Percentiles rank a stretch among this genome's conserved stretches.
Evolutionary conservation across 2,797 vertebrate genomes (phyloP).

Genomic region (Mycteria americana): DNA sequence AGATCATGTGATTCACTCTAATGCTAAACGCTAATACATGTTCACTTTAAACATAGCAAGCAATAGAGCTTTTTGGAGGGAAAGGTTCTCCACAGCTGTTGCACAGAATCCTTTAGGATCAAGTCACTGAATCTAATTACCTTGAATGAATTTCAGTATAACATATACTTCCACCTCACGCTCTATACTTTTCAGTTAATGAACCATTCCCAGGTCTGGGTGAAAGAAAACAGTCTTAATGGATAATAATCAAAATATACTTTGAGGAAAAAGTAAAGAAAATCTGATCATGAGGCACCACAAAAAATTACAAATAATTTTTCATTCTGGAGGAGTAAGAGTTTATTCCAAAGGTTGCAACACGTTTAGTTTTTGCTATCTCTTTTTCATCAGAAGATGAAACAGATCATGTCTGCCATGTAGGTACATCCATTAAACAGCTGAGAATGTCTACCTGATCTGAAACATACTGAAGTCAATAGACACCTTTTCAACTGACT

Average conservation of each 20-base stretch:
- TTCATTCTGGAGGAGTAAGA: not conserved
- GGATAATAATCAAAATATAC: not conserved
- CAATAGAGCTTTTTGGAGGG: not conserved
- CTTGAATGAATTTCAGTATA: not conserved
- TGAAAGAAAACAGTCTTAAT: not conserved
- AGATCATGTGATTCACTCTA: not conserved
- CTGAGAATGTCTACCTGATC: not conserved
- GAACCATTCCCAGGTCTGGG: not conserved
- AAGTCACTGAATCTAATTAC: not conserved
- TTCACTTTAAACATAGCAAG: not conserved
- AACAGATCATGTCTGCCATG: not conserved
- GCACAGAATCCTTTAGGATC: not conserved
- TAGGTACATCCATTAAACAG: slow-evolving; percentile 4
- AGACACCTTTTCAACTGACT: not conserved
- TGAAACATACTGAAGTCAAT: not conserved
- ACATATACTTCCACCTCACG: not conserved
- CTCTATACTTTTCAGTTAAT: not conserved
- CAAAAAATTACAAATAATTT: not conserved
- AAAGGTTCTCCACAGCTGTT: not conserved
- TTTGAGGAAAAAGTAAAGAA: not conserved
- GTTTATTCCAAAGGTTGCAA: not conserved
- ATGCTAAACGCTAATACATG: not conserved
- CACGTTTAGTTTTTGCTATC: not conserved
- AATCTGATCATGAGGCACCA: not conserved
- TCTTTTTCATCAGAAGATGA: not conserved